phyloP scores from a whole-genome alignment of 2,888 invertebrate genomes.

The Eupsilia transversa region DNA sequence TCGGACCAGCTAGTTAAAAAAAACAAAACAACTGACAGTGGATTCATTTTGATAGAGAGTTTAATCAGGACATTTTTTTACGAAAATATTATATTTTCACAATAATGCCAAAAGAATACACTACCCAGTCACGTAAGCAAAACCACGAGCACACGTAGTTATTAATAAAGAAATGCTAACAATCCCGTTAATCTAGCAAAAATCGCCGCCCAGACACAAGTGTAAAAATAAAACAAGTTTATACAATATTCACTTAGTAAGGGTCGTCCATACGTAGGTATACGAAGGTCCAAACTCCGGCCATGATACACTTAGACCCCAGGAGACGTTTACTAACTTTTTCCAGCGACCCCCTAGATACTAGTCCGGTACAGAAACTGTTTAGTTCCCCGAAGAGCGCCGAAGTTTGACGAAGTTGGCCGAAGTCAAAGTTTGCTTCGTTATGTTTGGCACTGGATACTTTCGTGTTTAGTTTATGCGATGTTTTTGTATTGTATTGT shows the following conservation, averaged over 20 bases:
- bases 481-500: slow-evolving; percentile 50
- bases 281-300: slow-evolving; percentile 44
- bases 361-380: slow-evolving; percentile 62
- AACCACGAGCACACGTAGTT: neutral
- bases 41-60: no score
- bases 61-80: no score
- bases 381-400: slow-evolving; percentile 56
- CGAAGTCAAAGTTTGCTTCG: slow-evolving; percentile 60
- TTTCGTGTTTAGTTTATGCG: slow-evolving; percentile 38
- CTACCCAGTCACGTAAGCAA: no score
- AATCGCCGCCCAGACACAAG: slow-evolving; percentile 6
- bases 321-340: slow-evolving; percentile 67
- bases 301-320: slow-evolving; percentile 63
- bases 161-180: neutral
- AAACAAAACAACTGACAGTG: no score
- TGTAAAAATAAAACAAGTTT: slow-evolving; percentile 41
- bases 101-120: no score
- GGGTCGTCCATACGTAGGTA: slow-evolving; percentile 20
- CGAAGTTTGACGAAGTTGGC: slow-evolving; percentile 58
- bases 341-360: slow-evolving; percentile 52
- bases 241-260: slow-evolving; percentile 60
- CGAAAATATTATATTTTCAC: no score
- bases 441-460: slow-evolving; percentile 64
- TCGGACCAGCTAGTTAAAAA: no score
- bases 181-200: neutral